These are phyloP conservation scores for Brachirus orientalis DNA, from an alignment of 2,113 vertebrate species.

Conservation along the genomic window DNA sequence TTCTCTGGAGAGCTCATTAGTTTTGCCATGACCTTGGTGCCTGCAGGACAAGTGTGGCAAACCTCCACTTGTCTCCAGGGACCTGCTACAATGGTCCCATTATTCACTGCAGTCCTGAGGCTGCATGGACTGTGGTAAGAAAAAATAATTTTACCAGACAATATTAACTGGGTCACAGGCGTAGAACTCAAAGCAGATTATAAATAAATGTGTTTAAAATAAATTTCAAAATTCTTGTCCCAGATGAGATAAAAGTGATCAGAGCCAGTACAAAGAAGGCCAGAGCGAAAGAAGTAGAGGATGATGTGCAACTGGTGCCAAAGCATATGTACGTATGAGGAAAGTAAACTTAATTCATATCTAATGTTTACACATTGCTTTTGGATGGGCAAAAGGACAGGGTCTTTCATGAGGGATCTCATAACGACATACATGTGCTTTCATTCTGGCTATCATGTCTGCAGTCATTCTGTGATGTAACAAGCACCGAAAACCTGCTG, in stretches of 20 bases:
- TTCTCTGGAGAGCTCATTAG: constrained; percentile 47
- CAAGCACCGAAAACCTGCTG: constrained; percentile 18
- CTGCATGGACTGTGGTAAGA: too few species aligned
- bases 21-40: constrained; percentile 31
- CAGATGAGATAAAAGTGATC: constrained; percentile 1
- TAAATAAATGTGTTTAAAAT: constrained; percentile 8
- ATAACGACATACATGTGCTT: constrained; percentile 25
- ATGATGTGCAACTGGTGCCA: constrained; percentile 34
- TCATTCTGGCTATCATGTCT: constrained; percentile 30
- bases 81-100: constrained; percentile 14
- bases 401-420: constrained; percentile 18
- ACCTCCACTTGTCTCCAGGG: constrained; percentile 30
- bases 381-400: too few species aligned
- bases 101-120: constrained; percentile 33
- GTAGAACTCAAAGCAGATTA: constrained; percentile 10
- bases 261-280: too few species aligned
- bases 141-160: too few species aligned
- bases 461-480: constrained; percentile 8
- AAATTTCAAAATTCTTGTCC: not conserved
- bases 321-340: constrained; percentile 10
- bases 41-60: constrained; percentile 48
- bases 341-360: constrained; percentile 3
- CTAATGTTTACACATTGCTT: constrained; percentile 2
- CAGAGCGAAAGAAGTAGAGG: constrained; percentile 4
- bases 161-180: constrained; percentile 25